These are phyloP conservation scores for Meta bourneti DNA, from an alignment of 2,888 invertebrate species.

Conservation along the genomic window DNA sequence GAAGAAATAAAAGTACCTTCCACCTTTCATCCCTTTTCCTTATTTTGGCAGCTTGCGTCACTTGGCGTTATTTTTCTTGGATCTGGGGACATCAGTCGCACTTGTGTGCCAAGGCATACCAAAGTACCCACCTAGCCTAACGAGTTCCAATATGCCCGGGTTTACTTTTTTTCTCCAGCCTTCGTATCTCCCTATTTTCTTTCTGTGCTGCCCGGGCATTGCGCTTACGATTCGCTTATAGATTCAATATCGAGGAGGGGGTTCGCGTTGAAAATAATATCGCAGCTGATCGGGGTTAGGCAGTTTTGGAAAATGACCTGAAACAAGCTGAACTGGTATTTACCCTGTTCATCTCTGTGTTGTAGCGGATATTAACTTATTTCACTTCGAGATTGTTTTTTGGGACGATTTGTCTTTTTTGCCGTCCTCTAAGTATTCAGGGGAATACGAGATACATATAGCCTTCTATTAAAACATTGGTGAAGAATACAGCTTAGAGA, in stretches of 20 bases:
- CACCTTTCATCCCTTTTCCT: constrained; percentile 37
- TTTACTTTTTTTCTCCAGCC: constrained; percentile 10
- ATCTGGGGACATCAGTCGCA: constrained; percentile 70
- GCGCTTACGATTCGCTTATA: constrained; percentile 24
- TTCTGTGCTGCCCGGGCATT: background rate
- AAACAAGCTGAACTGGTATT: background rate
- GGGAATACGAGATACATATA: too few species aligned
- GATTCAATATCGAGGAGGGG: constrained; percentile 25
- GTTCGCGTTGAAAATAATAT: background rate
- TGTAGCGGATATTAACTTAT: background rate
- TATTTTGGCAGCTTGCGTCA: constrained; percentile 31
- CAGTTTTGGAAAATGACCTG: background rate
- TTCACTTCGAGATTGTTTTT: background rate
- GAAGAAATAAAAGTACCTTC: constrained; percentile 45
- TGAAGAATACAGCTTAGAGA: background rate
- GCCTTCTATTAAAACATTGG: too few species aligned
- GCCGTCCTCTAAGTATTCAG: too few species aligned
- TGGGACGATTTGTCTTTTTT: too few species aligned
- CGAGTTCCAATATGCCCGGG: constrained; percentile 69
- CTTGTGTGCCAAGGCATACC: constrained; percentile 70
- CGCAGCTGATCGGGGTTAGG: background rate
- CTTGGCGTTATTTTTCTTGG: constrained; percentile 64
- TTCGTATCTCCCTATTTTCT: background rate
- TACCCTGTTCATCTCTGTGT: background rate
- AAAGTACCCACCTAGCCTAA: constrained; percentile 73